Evolutionary conservation across 2,797 vertebrate genomes (phyloP).

Genomic region (Clarias platycephalus): DNA sequence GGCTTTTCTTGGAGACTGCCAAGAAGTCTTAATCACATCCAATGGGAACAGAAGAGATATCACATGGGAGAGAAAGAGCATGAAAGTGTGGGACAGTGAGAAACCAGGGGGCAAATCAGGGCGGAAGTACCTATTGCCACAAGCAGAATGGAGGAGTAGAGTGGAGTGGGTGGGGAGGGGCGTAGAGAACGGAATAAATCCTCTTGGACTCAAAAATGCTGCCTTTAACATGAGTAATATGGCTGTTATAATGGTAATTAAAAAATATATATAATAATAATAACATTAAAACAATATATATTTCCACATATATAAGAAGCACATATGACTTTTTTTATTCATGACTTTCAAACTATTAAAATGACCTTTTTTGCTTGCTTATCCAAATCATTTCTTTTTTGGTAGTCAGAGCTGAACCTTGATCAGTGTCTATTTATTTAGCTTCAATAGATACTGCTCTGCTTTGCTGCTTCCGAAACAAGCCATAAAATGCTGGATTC

Average conservation of each 20-base stretch:
- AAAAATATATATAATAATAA: not conserved
- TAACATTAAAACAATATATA: too few relatives aligned
- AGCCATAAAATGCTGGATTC: slow-evolving; percentile 2
- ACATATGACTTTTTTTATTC: not conserved
- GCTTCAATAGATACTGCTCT: slow-evolving; percentile 5
- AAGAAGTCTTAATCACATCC: slow-evolving; percentile 69
- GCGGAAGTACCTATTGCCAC: slow-evolving; percentile 73
- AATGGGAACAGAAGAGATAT: slow-evolving; percentile 63
- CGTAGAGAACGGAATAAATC: slow-evolving; percentile 52
- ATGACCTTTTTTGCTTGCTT: not conserved
- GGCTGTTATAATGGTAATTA: not conserved
- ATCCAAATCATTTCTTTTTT: not conserved
- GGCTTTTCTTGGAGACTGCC: slow-evolving; percentile 71
- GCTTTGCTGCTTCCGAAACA: not conserved
- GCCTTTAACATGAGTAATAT: slow-evolving; percentile 14
- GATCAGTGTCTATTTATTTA: not conserved
- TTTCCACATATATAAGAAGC: too few relatives aligned
- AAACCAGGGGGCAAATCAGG: slow-evolving; percentile 72
- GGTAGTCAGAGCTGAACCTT: not conserved
- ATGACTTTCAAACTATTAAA: not conserved
- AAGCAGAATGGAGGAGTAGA: slow-evolving; percentile 59
- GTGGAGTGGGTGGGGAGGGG: slow-evolving; percentile 47
- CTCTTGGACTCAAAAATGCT: slow-evolving; percentile 39
- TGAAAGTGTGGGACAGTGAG: slow-evolving; percentile 71
- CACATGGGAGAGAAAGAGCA: slow-evolving; percentile 53